Evolutionary conservation across 2,113 vertebrate species (phyloP), one percentile per base, ranked within the genome.

Genomic region (Gorsachius goisagi): DNA sequence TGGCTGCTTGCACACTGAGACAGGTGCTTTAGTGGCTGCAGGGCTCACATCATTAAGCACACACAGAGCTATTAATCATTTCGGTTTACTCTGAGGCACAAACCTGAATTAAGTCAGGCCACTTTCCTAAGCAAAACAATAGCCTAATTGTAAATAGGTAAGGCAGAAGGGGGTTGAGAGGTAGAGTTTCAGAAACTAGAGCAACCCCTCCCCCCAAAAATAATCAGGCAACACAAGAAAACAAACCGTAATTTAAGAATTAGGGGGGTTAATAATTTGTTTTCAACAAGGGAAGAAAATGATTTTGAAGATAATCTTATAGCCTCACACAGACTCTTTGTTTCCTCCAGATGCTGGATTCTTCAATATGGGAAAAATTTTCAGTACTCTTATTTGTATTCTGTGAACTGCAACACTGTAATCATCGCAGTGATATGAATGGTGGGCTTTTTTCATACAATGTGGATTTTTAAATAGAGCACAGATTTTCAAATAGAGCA

Each of bases 11-110:
- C 64, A 45, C 85, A 89, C 76, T 63, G 90, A 89, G 96, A 87
- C 91, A 95, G 96, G 97, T 97, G 95, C 96, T 95, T 85, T 78
- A 32, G 66, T 79, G 59, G 69, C 71, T 94, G 56, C 66, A 72
- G 83, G 92, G 44, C 88, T 87, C 73, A 67, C 85, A 58, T 90
- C 60, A 77, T 90, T 90, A 93, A 59, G 89, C 92, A 68, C 73
- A 89, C 28, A 32, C 89, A 89, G 80, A 91, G 87, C 77, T 79
- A 88, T 94, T 96, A 96, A 95, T 97, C 77, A 95, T 76, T 94
- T 66, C 49, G 21, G 81, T 91, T 95, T 91, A 94, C 77, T 91
- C 85, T 73, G 47, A 91, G 77, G 69, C 69, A 92, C 73, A 93
- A 92, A 95, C 26, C 77, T 83, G 84, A 95, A 95, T 85, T 89